Evolutionary conservation across 1,140 invertebrate genomes (phyloP).

Genomic region (Euura saliciscinereae): DNA sequence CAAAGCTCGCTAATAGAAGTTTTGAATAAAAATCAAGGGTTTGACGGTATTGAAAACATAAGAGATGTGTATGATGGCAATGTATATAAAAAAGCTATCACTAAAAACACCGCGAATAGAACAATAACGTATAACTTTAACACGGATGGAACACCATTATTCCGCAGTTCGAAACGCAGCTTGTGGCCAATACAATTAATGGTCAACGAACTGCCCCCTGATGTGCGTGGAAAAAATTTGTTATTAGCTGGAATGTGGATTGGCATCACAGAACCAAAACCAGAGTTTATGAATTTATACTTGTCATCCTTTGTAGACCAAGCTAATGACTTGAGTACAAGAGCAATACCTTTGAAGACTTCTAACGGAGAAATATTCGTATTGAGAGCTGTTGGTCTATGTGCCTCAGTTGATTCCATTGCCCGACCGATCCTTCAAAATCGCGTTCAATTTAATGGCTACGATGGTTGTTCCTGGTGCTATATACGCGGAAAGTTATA

Average conservation of each 20-base stretch:
- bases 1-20: no score
- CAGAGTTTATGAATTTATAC: slow-evolving; percentile 33
- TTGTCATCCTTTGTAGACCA: slow-evolving; percentile 26
- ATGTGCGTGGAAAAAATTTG: slow-evolving; percentile 25
- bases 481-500: slow-evolving; percentile 24
- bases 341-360: slow-evolving; percentile 26
- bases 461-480: slow-evolving; percentile 35
- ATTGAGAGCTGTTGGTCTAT: slow-evolving; percentile 24
- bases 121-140: slow-evolving; percentile 26
- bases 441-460: slow-evolving; percentile 31
- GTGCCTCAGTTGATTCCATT: slow-evolving; percentile 31
- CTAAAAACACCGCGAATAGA: no score
- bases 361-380: slow-evolving; percentile 16
- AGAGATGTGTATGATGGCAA: no score
- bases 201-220: slow-evolving; percentile 25
- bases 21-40: no score
- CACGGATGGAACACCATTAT: slow-evolving; percentile 29
- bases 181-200: slow-evolving; percentile 31
- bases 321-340: slow-evolving; percentile 21
- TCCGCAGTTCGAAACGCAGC: slow-evolving; percentile 21
- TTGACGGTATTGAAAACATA: no score
- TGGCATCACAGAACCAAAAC: slow-evolving; percentile 26
- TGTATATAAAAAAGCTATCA: no score
- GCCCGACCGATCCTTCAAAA: slow-evolving; percentile 33
- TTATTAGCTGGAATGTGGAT: slow-evolving; percentile 24